phyloP scores from a whole-genome alignment of 2,888 invertebrate species.

The Bhutanitis thaidina region DNA sequence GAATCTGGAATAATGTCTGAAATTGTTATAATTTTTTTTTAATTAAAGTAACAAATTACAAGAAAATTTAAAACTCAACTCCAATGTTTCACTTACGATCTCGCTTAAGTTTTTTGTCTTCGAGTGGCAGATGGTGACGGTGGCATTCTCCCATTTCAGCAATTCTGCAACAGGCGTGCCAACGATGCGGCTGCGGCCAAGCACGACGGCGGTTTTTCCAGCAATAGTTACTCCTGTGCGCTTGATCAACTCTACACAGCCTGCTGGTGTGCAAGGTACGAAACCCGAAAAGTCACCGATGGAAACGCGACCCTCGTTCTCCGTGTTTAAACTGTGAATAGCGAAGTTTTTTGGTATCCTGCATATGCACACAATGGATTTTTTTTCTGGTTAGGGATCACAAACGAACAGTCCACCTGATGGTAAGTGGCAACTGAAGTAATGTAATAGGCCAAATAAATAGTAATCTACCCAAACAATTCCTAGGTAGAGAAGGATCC shows the following conservation, averaged over 20 bases:
- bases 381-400: too few species aligned
- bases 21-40: too few species aligned
- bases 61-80: not conserved
- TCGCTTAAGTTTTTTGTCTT: slow-evolving; percentile 90
- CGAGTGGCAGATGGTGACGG: slow-evolving; percentile 98
- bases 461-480: too few species aligned
- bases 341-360: too few species aligned
- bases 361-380: too few species aligned
- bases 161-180: slow-evolving; percentile 97
- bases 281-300: slow-evolving; percentile 94
- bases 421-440: too few species aligned
- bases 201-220: slow-evolving; percentile 93
- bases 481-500: too few species aligned
- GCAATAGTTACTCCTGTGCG: slow-evolving; percentile 87
- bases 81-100: slow-evolving; percentile 74
- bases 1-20: too few species aligned
- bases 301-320: slow-evolving; percentile 95
- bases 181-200: slow-evolving; percentile 98
- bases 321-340: slow-evolving; percentile 86
- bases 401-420: too few species aligned
- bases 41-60: too few species aligned
- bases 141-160: slow-evolving; percentile 97
- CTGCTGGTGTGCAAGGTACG: slow-evolving; percentile 97
- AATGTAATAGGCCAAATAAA: too few species aligned
- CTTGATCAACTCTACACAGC: slow-evolving; percentile 95